Percentiles rank a stretch among this genome's conserved stretches.
These are phyloP conservation scores for Monopterus albus DNA, from an alignment of 2,113 vertebrate species.

Conservation along the genomic window DNA sequence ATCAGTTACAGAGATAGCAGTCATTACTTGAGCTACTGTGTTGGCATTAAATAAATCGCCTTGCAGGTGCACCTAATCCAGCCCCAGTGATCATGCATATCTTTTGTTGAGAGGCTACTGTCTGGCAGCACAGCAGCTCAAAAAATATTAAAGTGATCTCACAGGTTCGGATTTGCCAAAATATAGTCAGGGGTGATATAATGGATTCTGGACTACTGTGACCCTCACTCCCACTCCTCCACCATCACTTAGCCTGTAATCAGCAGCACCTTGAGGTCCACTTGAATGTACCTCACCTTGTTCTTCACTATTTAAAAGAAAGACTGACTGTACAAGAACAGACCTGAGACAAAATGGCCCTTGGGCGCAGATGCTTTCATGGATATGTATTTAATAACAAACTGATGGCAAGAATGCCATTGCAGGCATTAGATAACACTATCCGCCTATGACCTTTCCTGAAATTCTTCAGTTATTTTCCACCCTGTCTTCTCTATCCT, in stretches of 20 bases:
- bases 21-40: background rate
- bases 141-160: constrained; percentile 5
- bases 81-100: constrained; percentile 20
- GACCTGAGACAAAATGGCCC: background rate
- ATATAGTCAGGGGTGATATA: background rate
- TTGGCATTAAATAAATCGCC: background rate
- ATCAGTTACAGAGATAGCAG: constrained; percentile 1
- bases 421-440: background rate
- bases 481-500: background rate
- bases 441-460: constrained; percentile 27
- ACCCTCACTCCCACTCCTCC: too few species aligned
- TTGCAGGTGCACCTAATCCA: constrained; percentile 19
- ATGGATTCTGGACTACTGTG: background rate
- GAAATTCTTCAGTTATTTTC: background rate
- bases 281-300: background rate
- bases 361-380: too few species aligned
- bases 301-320: too few species aligned
- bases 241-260: background rate
- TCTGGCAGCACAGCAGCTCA: constrained; percentile 8
- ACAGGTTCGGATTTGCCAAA: background rate
- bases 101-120: background rate
- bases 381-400: too few species aligned
- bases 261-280: background rate
- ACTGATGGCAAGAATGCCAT: too few species aligned
- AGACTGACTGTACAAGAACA: background rate